Conservation (phyloP, 2,888 invertebrate species). For the Craniophora ligustri region DNA sequence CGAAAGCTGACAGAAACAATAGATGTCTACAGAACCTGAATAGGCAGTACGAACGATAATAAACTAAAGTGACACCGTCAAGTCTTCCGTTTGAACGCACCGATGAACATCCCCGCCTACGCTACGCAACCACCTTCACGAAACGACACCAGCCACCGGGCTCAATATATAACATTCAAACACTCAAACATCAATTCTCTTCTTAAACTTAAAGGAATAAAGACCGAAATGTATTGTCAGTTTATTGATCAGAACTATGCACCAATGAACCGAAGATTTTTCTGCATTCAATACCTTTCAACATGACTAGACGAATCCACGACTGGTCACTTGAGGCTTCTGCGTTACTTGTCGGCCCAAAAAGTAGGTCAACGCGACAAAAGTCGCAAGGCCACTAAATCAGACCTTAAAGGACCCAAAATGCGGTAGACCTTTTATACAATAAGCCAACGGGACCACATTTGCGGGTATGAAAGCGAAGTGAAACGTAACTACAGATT, state of each 20-base stretch:
- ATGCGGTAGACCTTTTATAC: constrained; percentile 61
- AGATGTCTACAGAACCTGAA: constrained; percentile 35
- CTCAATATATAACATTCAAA: constrained; percentile 25
- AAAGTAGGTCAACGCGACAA: constrained; percentile 66
- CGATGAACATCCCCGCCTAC: constrained; percentile 63
- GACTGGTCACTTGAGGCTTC: constrained; percentile 44
- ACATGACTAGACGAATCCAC: constrained; percentile 40
- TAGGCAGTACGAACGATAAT: constrained; percentile 48
- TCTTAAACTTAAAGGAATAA: constrained; percentile 9
- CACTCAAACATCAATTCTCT: constrained; percentile 13
- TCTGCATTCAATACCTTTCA: constrained; percentile 24
- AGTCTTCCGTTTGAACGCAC: constrained; percentile 65
- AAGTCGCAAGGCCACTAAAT: constrained; percentile 62
- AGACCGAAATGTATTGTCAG: constrained; percentile 3
- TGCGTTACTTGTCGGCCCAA: constrained; percentile 40
- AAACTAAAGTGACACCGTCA: constrained; percentile 60
- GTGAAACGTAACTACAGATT: constrained; percentile 68
- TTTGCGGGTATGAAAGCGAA: constrained; percentile 60
- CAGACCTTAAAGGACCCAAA: constrained; percentile 63
- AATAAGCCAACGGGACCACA: constrained; percentile 61
- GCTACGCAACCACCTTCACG: constrained; percentile 51
- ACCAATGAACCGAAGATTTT: constrained; percentile 13
- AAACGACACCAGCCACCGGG: constrained; percentile 26
- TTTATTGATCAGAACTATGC: constrained; percentile 9
- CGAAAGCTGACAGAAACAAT: constrained; percentile 48